These are phyloP conservation scores for Tortricodes alternella DNA, from an alignment of 2,888 invertebrate genomes.

Conservation along the genomic window DNA sequence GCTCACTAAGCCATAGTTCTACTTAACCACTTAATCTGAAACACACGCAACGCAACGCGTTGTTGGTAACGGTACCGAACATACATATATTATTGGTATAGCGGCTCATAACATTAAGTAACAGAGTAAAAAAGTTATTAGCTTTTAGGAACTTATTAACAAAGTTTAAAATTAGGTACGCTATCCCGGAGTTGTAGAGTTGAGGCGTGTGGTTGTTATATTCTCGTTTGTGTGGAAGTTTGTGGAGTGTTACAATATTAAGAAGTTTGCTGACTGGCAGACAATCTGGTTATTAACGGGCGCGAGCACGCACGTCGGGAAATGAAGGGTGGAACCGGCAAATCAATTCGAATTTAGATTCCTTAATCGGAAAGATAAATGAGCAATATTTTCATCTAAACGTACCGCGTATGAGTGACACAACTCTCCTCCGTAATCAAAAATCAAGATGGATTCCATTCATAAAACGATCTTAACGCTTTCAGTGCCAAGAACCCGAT, in stretches of 20 bases:
- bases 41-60: too few species aligned
- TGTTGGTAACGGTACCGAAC: constrained; percentile 32
- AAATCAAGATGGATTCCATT: too few species aligned
- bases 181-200: constrained; percentile 5
- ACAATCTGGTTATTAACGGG: constrained; percentile 17
- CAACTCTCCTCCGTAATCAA: too few species aligned
- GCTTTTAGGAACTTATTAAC: constrained; percentile 52
- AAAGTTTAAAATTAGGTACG: constrained; percentile 43
- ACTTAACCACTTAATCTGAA: background rate
- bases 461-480: too few species aligned
- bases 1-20: constrained; percentile 8
- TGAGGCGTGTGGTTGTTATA: constrained; percentile 17
- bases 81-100: constrained; percentile 68
- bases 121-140: constrained; percentile 57
- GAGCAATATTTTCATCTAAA: too few species aligned
- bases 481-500: too few species aligned
- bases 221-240: constrained; percentile 20
- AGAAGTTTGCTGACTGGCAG: constrained; percentile 17
- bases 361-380: too few species aligned
- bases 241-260: constrained; percentile 20
- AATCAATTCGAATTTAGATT: too few species aligned
- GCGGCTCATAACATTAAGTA: constrained; percentile 57
- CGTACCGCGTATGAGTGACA: too few species aligned
- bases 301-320: constrained; percentile 8
- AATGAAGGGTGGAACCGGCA: too few species aligned